phyloP scores from a whole-genome alignment of 2,888 invertebrate genomes.

The Cataglyphis livida region DNA sequence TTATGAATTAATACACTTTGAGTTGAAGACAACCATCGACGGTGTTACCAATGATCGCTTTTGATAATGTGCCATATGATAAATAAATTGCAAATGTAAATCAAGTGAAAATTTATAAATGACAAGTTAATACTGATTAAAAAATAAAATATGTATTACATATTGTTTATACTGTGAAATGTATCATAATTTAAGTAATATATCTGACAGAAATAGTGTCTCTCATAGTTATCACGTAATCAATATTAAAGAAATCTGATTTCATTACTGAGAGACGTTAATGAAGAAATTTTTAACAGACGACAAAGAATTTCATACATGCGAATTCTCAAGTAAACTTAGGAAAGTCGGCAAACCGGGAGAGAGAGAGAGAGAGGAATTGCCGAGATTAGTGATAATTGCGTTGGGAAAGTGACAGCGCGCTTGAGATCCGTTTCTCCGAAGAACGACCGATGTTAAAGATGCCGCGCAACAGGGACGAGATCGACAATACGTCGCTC shows the following conservation, averaged over 20 bases:
- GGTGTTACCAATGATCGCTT: not conserved
- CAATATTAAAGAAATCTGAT: not conserved
- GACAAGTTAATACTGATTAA: not conserved
- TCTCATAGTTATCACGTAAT: not conserved
- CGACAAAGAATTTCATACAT: constrained; percentile 22
- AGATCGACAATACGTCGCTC: constrained; percentile 61
- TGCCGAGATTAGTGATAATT: constrained; percentile 33
- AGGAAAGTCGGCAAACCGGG: not conserved
- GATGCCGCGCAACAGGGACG: constrained; percentile 67
- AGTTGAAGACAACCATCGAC: not conserved
- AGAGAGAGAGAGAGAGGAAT: constrained; percentile 30
- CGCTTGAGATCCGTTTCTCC: constrained; percentile 18
- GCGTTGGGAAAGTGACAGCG: constrained; percentile 28
- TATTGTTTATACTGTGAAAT: not conserved
- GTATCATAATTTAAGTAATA: not conserved
- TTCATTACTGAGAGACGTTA: not conserved
- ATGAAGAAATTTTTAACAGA: constrained; percentile 9
- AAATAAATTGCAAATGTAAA: constrained; percentile 8
- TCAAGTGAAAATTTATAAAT: not conserved
- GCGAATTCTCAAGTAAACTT: constrained; percentile 39
- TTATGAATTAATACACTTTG: not conserved
- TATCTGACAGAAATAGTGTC: not conserved
- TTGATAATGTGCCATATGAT: not conserved
- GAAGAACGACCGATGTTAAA: constrained; percentile 4
- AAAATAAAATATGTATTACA: not conserved